A percentile compares a stretch with the other conserved stretches of the same genome.
Evolutionary conservation across 2,888 invertebrate genomes (phyloP).

Genomic region (Platypus cylindrus): DNA sequence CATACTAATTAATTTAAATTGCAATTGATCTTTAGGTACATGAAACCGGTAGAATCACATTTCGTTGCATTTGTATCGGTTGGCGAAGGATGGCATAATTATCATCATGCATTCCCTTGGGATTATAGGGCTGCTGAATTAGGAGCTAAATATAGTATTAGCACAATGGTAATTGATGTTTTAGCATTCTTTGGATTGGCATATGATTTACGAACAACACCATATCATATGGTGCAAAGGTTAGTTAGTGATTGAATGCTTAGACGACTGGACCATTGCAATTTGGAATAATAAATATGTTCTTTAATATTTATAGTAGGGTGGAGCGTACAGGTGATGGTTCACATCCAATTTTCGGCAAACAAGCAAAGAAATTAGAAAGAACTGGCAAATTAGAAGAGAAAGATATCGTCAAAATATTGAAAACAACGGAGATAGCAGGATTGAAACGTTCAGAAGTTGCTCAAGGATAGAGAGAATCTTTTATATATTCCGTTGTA

Average conservation of each 20-base stretch:
- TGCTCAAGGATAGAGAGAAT: constrained; percentile 10
- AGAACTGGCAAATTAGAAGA: constrained; percentile 11
- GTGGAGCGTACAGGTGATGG: constrained; percentile 14
- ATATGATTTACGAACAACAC: constrained; percentile 46
- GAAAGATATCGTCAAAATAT: constrained; percentile 9
- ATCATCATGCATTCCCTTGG: constrained; percentile 64
- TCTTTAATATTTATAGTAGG: constrained; percentile 7
- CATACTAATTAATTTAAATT: too few relatives aligned
- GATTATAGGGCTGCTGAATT: constrained; percentile 28
- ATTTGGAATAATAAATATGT: neutral
- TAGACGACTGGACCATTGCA: neutral
- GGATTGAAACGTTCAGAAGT: constrained; percentile 8
- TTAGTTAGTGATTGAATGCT: too few relatives aligned
- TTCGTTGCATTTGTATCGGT: constrained; percentile 46
- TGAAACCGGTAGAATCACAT: constrained; percentile 51
- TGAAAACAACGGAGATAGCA: constrained; percentile 9
- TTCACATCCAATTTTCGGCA: constrained; percentile 11
- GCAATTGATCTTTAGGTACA: constrained; percentile 40
- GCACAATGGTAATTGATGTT: constrained; percentile 49
- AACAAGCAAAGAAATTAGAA: constrained; percentile 11
- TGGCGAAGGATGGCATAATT: constrained; percentile 66
- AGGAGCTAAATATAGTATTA: constrained; percentile 38
- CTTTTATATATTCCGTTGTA: neutral
- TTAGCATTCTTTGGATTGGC: constrained; percentile 47
- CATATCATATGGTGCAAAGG: constrained; percentile 33